phyloP scores from a whole-genome alignment of 2,797 vertebrate genomes.

The Uromys caudimaculatus region DNA sequence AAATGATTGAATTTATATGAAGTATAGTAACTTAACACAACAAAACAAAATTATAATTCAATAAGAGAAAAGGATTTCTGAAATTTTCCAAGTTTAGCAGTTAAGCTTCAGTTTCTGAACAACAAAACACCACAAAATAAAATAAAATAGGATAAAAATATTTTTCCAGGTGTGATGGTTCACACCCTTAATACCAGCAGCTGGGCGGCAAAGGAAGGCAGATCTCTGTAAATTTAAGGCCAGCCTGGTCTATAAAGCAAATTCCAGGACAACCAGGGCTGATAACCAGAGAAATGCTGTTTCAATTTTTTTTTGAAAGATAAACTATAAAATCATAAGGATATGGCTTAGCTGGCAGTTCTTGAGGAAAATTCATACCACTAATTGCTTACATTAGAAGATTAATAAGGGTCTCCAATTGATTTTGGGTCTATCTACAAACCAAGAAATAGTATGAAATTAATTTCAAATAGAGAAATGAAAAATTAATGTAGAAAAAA shows the following conservation, averaged over 20 bases:
- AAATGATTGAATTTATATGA: background rate
- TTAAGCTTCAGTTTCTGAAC: background rate
- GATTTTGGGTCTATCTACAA: background rate
- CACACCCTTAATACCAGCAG: background rate
- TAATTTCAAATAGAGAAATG: background rate
- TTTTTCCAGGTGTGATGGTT: background rate
- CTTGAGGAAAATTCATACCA: background rate
- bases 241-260: background rate
- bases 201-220: background rate
- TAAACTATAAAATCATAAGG: background rate
- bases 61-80: background rate
- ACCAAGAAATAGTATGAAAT: background rate
- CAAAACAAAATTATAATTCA: background rate
- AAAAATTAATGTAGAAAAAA: background rate
- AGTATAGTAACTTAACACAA: background rate
- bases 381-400: background rate
- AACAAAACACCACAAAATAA: background rate
- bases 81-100: background rate
- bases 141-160: background rate
- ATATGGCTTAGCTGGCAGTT: background rate
- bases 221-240: background rate
- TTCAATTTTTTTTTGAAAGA: background rate
- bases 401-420: background rate
- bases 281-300: background rate
- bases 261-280: background rate